A percentile compares a stretch with the other conserved stretches of the same genome.
Conservation (phyloP, 35 echinoderm and acorn worm species). For the Nesometra sesokonis region DNA sequence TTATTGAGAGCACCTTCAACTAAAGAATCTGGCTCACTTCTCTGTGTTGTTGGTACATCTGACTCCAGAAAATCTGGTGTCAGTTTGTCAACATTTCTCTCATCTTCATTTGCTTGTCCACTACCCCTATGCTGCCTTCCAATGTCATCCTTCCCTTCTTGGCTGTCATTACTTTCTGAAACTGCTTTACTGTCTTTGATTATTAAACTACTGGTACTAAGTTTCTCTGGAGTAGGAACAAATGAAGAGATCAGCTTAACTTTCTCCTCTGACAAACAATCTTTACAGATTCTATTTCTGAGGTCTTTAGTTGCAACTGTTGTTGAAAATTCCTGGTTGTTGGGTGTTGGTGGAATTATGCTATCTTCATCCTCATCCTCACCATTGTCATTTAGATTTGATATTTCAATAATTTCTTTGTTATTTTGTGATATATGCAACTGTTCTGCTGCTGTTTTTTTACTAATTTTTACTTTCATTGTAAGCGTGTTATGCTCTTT, state of each 20-base stretch:
- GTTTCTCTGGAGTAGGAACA: neutral
- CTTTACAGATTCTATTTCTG: neutral
- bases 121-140: neutral
- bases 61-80: neutral
- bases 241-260: neutral
- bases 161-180: no score
- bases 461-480: no score
- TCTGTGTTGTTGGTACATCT: no score
- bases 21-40: no score
- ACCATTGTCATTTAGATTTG: no score
- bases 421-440: no score
- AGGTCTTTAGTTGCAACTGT: neutral
- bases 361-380: slow-evolving; percentile 3
- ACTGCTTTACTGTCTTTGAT: neutral
- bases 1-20: no score
- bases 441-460: no score
- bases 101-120: neutral
- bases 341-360: slow-evolving; percentile 11
- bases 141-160: no score
- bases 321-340: neutral
- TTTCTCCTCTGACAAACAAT: neutral
- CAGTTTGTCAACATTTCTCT: neutral
- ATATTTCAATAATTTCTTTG: no score
- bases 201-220: neutral
- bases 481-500: no score